These are phyloP conservation scores for Dromius quadrimaculatus DNA, from an alignment of 2,888 invertebrate genomes.

Conservation along the genomic window DNA sequence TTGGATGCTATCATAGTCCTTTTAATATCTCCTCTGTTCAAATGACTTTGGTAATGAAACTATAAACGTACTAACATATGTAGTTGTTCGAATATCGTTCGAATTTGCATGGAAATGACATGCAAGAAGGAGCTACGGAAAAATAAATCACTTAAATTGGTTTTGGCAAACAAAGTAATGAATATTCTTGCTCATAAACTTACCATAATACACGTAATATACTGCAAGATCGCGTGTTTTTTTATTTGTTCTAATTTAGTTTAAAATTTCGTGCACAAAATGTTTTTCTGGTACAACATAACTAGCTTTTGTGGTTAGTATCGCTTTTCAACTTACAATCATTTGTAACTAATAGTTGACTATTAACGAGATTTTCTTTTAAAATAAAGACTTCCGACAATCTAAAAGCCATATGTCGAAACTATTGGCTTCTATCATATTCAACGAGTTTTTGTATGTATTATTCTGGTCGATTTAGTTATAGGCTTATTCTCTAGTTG, in stretches of 20 bases:
- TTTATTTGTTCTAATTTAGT: conserved; percentile 47
- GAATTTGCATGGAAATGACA: conserved; percentile 39
- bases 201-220: conserved; percentile 43
- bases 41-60: neutral
- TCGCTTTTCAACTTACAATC: conserved; percentile 6
- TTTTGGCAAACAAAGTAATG: conserved; percentile 40
- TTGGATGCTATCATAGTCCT: conserved; percentile 6
- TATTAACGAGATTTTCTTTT: too few relatives aligned
- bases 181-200: conserved; percentile 41
- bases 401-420: too few relatives aligned
- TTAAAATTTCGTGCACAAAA: conserved; percentile 35
- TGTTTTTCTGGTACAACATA: conserved; percentile 1
- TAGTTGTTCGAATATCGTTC: conserved; percentile 11
- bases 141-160: conserved; percentile 46
- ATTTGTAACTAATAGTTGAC: too few relatives aligned
- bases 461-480: too few relatives aligned
- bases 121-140: conserved; percentile 17
- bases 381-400: too few relatives aligned
- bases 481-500: too few relatives aligned
- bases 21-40: conserved; percentile 15
- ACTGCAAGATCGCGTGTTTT: conserved; percentile 41
- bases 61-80: conserved; percentile 17
- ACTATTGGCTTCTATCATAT: too few relatives aligned
- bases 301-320: conserved; percentile 6
- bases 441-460: too few relatives aligned